Base-by-base conservation (phyloP, 2,888 invertebrate genomes). In the Ethmia dodecea region DNA sequence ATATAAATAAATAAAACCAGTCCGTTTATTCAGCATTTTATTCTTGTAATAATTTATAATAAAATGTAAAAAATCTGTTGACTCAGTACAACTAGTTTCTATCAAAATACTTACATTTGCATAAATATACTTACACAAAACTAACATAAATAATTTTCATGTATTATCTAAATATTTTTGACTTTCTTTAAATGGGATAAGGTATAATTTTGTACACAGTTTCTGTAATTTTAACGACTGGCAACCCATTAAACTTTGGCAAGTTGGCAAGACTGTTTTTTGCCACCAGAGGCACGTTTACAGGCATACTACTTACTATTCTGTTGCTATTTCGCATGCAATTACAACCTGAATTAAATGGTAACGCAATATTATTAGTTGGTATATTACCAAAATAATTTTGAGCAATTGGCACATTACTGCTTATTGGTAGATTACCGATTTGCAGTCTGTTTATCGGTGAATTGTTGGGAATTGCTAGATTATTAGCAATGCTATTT, bases 151-250 rank as follows among this genome's bases (percentile, higher is more conserved):
- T n/a, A n/a, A n/a, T n/a, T n/a, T n/a, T n/a, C n/a, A n/a, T n/a
- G n/a, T n/a, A n/a, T n/a, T n/a, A n/a, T n/a, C n/a, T n/a, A n/a
- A n/a, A n/a, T n/a, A n/a, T n/a, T n/a, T n/a, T n/a, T n/a, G n/a
- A n/a, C n/a, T n/a, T n/a, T n/a, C n/a, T n/a, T n/a, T n/a, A n/a
- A n/a, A n/a, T n/a, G n/a, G n/a, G n/a, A n/a, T n/a, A n/a, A n/a
- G n/a, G n/a, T n/a, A n/a, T n/a, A n/a, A 71, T 33, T 5, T 59
- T 41, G 0, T 58, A 52, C 0, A 65, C 51, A 2, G 60, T 55
- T 38, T 70, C 70, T 0, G 61, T 55, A n/a, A 65, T 47, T 12
- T 60, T 54, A 35, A 60, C 54, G 5, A 67, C 50, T 47, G 69
- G 69, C 40, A 66, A 40, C 1, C 68, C 67, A 37, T 59, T 65